These are phyloP conservation scores for Drosophila busckii DNA, from an alignment of 1,140 invertebrate genomes.

Conservation along the genomic window DNA sequence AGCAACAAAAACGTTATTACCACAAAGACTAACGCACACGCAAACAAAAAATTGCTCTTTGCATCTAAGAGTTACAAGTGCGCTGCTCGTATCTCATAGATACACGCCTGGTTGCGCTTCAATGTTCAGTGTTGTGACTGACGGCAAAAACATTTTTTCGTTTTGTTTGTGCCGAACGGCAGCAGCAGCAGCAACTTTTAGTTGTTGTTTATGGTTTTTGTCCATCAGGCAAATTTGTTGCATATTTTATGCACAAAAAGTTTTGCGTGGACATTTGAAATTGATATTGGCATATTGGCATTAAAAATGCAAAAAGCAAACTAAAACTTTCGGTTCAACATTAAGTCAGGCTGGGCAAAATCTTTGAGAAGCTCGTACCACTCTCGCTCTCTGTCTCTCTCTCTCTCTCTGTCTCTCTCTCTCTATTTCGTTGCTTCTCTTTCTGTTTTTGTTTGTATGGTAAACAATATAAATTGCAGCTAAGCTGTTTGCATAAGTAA, in stretches of 20 bases:
- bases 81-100: constrained; percentile 30
- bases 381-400: too few species aligned
- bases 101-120: constrained; percentile 39
- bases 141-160: constrained; percentile 18
- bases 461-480: too few species aligned
- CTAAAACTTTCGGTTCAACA: too few species aligned
- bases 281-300: constrained; percentile 34
- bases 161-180: background rate
- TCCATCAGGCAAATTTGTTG: constrained; percentile 38
- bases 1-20: constrained; percentile 35
- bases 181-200: background rate
- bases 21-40: background rate
- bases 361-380: constrained; percentile 17
- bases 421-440: too few species aligned
- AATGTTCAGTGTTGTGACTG: constrained; percentile 5
- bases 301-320: constrained; percentile 40
- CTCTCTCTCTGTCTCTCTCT: too few species aligned
- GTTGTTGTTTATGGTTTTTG: constrained; percentile 19
- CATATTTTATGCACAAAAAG: constrained; percentile 44
- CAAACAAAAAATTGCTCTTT: constrained; percentile 1
- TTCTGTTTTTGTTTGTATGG: too few species aligned
- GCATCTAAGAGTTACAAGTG: constrained; percentile 1
- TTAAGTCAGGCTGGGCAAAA: constrained; percentile 10
- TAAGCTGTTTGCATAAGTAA: too few species aligned
- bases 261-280: constrained; percentile 25